Base-by-base conservation (phyloP, 1,140 invertebrate species). In the Melanaphis sacchari region DNA sequence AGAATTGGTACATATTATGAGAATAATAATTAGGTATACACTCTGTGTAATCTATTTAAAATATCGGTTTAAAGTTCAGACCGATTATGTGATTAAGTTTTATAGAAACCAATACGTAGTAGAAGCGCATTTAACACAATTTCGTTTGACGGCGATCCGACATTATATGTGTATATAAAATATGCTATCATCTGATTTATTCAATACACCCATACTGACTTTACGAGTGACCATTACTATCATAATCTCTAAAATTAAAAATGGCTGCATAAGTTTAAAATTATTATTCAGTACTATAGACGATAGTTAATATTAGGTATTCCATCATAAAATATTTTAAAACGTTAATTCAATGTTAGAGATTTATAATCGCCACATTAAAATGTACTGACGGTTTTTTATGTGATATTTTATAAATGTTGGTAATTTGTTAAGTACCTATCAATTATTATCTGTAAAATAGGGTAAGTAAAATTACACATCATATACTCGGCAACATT, bases 241-340 rank as follows among this genome's bases (percentile, higher is more conserved):
- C 31, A 66, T 66, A 66, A 66, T 66, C 59, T 66, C 59, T 66
- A 66, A 66, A 66, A 66, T 66, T 66, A 66, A 66, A 66, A 66
- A 66, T 66, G 59, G 59, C 59, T 66, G 59, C 59, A 66, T n/a
- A 31, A 66, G n/a, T 31, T 66, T 66, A 15, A 66, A n/a, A 66
- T n/a, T 66, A 66, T n/a, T 66, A 15, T 66, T 66, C 5, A 66
- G 15, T 11, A 31, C 11, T 31, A 59, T 59, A 59, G 2, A 59
- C 9, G 54, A 54, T 31, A 59, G 59, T 15, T 11, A 1, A 66
- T 66, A 66, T 66, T 66, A 49, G 18, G 4, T 49, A 66, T 66
- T 15, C 59, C 59, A n/a, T n/a, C 31, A 66, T 11, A 66, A 66
- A 9, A 11, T 66, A 66, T 66, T 66, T 31, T 31, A 66, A 11